phyloP scores from a whole-genome alignment of 2,797 vertebrate genomes.

The Dromococcyx pavoninus region DNA sequence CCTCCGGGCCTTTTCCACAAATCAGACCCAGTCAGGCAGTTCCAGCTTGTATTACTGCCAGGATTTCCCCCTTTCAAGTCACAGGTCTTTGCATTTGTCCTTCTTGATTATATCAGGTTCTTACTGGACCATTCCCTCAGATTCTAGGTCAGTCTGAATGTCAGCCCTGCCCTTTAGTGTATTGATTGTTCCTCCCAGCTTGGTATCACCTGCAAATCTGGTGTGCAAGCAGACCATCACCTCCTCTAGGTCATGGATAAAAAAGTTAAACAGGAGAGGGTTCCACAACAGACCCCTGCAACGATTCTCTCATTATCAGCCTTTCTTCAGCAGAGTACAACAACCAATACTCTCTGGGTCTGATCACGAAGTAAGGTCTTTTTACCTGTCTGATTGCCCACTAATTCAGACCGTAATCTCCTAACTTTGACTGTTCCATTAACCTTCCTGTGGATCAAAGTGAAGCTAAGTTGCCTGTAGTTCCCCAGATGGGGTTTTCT shows the following conservation, averaged over 20 bases:
- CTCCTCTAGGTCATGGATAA: neutral
- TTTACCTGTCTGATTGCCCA: neutral
- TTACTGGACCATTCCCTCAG: neutral
- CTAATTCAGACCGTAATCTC: neutral
- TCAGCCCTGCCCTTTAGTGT: neutral
- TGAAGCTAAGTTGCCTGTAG: neutral
- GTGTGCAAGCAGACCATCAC: neutral
- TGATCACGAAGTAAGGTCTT: neutral
- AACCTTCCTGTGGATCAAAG: neutral
- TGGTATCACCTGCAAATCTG: neutral
- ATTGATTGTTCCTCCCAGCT: fast-evolving
- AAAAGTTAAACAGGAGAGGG: neutral
- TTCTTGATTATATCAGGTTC: fast-evolving
- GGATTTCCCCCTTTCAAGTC: neutral
- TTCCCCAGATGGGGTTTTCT: fast-evolving
- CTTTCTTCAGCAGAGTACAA: neutral
- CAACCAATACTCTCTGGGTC: neutral
- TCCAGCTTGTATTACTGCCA: neutral
- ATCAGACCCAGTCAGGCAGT: neutral
- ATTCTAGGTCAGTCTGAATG: neutral
- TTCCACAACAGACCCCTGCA: neutral
- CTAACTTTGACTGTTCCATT: neutral
- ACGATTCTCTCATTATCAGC: neutral
- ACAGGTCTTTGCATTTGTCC: neutral
- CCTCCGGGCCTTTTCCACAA: neutral